phyloP scores from a whole-genome alignment of 2,113 vertebrate species.

The Coturnix japonica region DNA sequence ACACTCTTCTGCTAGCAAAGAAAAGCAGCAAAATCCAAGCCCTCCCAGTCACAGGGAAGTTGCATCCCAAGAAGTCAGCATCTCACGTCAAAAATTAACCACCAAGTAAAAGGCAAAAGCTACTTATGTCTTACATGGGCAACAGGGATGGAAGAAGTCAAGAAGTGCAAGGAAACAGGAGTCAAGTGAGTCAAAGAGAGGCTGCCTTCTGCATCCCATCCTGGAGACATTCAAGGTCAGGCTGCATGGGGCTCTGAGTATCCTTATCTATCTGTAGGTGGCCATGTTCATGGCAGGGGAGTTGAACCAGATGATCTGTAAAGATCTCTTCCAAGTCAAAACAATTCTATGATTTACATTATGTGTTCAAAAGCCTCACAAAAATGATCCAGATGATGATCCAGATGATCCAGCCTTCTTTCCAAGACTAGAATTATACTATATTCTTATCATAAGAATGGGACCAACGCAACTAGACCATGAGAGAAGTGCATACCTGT shows the following conservation, averaged over 20 bases:
- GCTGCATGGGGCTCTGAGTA: no score
- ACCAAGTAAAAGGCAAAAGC: neutral
- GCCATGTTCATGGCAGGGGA: no score
- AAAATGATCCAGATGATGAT: neutral
- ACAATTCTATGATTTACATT: neutral
- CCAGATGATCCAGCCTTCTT: neutral
- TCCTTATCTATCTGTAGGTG: no score
- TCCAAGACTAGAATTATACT: neutral
- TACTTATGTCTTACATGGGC: neutral
- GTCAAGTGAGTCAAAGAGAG: no score
- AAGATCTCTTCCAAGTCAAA: no score
- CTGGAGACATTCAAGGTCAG: no score
- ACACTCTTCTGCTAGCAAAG: neutral
- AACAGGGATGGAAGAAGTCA: neutral
- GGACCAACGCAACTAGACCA: neutral
- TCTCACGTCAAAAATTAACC: neutral
- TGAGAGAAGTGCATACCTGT: neutral
- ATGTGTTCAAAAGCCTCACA: neutral
- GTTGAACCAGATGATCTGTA: no score
- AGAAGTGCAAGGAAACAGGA: neutral
- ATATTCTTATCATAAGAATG: neutral
- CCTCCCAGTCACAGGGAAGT: rapidly evolving
- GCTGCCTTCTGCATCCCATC: neutral
- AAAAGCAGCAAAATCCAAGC: neutral
- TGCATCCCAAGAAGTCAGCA: neutral